Conservation (phyloP, 2,888 invertebrate genomes). For the Hemaris fuciformis region DNA sequence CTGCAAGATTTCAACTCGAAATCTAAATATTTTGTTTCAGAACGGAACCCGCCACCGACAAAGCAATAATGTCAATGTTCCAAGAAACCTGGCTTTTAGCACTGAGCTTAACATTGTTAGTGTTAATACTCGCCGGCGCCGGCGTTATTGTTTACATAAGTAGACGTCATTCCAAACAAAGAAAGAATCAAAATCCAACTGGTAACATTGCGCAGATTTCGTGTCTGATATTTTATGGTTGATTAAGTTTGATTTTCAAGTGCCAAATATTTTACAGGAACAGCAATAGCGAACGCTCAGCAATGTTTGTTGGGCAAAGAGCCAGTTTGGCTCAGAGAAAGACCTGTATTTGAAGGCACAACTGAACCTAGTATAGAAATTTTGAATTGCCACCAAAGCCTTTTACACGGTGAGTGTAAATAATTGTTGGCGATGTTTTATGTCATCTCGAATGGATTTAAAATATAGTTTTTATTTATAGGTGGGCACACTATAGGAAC, state of each 20-base stretch:
- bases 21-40: conserved; percentile 54
- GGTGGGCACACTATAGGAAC: conserved; percentile 67
- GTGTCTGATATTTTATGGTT: neutral
- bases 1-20: conserved; percentile 12
- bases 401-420: conserved; percentile 57
- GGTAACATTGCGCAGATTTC: conserved; percentile 41
- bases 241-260: neutral
- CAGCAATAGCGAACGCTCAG: conserved; percentile 68
- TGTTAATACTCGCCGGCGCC: conserved; percentile 61
- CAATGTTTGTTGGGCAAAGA: conserved; percentile 75
- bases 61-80: conserved; percentile 73
- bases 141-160: conserved; percentile 66
- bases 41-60: conserved; percentile 75
- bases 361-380: conserved; percentile 75
- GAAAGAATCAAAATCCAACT: conserved; percentile 66
- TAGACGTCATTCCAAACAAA: conserved; percentile 63
- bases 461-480: conserved; percentile 30
- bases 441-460: neutral
- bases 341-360: conserved; percentile 69
- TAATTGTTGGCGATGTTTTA: neutral
- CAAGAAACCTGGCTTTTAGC: conserved; percentile 77
- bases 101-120: conserved; percentile 66
- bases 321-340: conserved; percentile 73
- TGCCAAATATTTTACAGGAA: conserved; percentile 40
- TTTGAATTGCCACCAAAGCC: conserved; percentile 70